Evolutionary conservation across 2,888 invertebrate genomes (phyloP), one percentile per base, ranked within the genome.

Genomic region (Zygogramma bicolorata): DNA sequence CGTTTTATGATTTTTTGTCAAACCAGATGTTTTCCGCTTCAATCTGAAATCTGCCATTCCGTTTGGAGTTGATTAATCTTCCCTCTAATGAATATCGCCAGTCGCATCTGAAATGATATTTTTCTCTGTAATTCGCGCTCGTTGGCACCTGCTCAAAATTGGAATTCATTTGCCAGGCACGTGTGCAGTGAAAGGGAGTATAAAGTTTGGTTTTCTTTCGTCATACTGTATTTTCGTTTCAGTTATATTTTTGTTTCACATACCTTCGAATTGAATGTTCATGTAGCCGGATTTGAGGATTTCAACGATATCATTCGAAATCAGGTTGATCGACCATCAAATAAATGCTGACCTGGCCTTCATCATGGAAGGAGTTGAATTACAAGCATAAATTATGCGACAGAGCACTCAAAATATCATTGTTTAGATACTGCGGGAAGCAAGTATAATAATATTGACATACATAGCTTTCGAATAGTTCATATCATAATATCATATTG

Each of bases 61-160:
- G 60, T 70, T 65, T 38, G 38, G 49, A 61, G 65, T 53, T 70
- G 70, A 70, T 70, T 70, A 70, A 70, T 49, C 65, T 57, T 49
- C 46, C 53, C 46, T 20, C 65, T 68, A 68, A 62, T 61, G 68
- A 49, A 38, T 68, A 27, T 60, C 34, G 6, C 34, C 34, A 34
- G 34, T 34, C 31, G 8, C 46, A 20, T 60, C 25, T 60, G 60
- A 53, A 61, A 38, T 68, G n/a, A 57, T 65, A 53, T 65, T 65
- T 57, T 57, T 57, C 22, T 22, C 18, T 49, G 46, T 65, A 49
- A 65, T 49, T 49, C 18, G 20, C 22, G 49, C 1, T 49, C 8
- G 7, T 7, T 20, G 49, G 20, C 22, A 22, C 49, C 49, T 49
- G 49, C 22, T 49, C 13, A 22, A 49, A 49, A 7, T 49, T 49